Evolutionary conservation across 37 sponge, comb jelly and placozoan genomes (phyloP).

Genomic region (Haliclona indistincta): DNA sequence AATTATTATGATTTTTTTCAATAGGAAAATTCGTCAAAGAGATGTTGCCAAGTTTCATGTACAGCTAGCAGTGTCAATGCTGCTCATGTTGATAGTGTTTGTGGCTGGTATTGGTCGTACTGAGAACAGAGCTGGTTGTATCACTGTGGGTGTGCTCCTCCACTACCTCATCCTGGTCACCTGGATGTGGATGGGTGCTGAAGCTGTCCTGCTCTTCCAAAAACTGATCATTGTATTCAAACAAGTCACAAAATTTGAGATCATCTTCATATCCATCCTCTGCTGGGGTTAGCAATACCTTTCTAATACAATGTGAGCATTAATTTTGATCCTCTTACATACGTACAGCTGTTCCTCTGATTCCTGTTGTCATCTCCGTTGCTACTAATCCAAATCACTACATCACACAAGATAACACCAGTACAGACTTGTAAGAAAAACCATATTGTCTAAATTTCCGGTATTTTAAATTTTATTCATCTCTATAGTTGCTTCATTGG

Average conservation of each 20-base stretch:
- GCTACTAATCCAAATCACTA: not conserved
- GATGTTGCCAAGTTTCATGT: conserved; percentile 53
- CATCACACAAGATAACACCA: not conserved
- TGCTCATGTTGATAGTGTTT: conserved; percentile 34
- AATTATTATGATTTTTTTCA: not conserved
- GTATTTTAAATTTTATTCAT: not conserved
- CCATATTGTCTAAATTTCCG: not conserved
- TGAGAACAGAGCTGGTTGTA: conserved; percentile 30
- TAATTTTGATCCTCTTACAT: not conserved
- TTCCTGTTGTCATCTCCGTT: not conserved
- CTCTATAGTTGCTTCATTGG: conserved; percentile 52
- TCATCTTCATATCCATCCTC: conserved; percentile 32
- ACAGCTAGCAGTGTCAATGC: conserved; percentile 48
- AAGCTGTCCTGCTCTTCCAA: conserved; percentile 52
- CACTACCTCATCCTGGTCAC: conserved; percentile 46
- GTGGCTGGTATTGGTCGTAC: conserved; percentile 49
- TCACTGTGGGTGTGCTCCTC: conserved; percentile 29
- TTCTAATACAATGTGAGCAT: not conserved
- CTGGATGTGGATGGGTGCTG: too few species aligned
- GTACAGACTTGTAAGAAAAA: not conserved
- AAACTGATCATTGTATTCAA: conserved; percentile 58
- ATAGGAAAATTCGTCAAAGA: conserved; percentile 35
- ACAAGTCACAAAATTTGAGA: not conserved
- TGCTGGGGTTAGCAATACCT: conserved; percentile 60
- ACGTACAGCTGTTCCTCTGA: not conserved